A percentile compares a stretch with the other conserved stretches of the same genome.
These are phyloP conservation scores for Enteromius unitaeniatus DNA, from an alignment of 2,797 vertebrate genomes.

Conservation along the genomic window DNA sequence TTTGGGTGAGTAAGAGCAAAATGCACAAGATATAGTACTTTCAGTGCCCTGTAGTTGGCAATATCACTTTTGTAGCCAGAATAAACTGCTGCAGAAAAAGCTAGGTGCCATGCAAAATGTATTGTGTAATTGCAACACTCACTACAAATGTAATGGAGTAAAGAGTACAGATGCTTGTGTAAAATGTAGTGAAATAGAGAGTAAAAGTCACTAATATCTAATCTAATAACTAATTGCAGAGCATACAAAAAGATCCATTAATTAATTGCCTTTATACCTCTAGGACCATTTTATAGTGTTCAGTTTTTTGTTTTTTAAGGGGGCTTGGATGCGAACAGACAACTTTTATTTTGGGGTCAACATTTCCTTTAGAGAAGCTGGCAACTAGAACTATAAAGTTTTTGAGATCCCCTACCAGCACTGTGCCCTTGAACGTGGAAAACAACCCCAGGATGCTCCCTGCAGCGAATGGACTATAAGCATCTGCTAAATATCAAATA, in stretches of 20 bases:
- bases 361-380: background rate
- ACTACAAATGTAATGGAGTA: background rate
- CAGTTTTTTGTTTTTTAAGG: background rate
- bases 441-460: constrained; percentile 19
- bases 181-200: background rate
- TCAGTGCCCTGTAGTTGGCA: background rate
- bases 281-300: background rate
- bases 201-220: background rate
- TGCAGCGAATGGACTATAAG: background rate
- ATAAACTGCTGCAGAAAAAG: background rate
- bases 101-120: background rate
- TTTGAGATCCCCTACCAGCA: background rate
- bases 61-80: background rate
- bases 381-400: background rate
- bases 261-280: background rate
- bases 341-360: background rate
- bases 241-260: background rate
- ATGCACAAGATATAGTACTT: no score
- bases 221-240: background rate
- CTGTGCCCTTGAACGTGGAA: constrained; percentile 15
- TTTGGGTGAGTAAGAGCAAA: background rate
- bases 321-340: background rate
- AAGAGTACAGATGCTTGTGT: background rate
- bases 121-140: background rate
- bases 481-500: constrained; percentile 32